Conservation (phyloP, 92 coral and sea anemone genomes). For the Porites lobata region DNA sequence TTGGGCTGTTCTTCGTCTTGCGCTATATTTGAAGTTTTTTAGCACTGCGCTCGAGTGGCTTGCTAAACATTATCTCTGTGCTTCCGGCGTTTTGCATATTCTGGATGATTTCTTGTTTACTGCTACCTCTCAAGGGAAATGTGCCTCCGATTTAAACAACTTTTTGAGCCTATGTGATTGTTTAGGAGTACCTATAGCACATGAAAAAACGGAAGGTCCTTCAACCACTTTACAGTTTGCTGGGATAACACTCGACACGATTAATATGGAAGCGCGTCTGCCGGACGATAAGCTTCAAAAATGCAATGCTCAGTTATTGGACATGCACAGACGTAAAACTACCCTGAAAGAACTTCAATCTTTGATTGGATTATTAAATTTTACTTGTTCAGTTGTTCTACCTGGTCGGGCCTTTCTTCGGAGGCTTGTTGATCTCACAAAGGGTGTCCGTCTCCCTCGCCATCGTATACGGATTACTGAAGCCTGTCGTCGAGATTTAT, state of each 20-base stretch:
- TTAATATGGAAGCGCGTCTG: slow-evolving; percentile 43
- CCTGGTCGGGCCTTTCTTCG: too few relatives aligned
- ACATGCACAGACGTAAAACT: slow-evolving; percentile 19
- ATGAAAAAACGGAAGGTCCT: slow-evolving; percentile 44
- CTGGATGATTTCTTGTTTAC: not conserved
- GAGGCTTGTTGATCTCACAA: too few relatives aligned
- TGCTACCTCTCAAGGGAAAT: slow-evolving; percentile 33
- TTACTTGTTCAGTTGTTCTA: too few relatives aligned
- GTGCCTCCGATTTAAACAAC: slow-evolving; percentile 24
- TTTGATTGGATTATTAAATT: too few relatives aligned
- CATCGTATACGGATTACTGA: slow-evolving; percentile 42
- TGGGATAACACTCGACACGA: slow-evolving; percentile 54
- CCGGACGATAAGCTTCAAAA: slow-evolving; percentile 50
- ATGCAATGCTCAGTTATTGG: slow-evolving; percentile 44
- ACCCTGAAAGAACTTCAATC: too few relatives aligned
- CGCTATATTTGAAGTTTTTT: slow-evolving; percentile 21
- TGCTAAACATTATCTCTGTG: slow-evolving; percentile 28
- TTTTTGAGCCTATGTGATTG: slow-evolving; percentile 10
- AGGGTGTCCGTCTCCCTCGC: not conserved
- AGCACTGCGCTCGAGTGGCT: slow-evolving; percentile 43
- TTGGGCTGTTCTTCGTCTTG: slow-evolving; percentile 64
- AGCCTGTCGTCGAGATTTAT: slow-evolving; percentile 13
- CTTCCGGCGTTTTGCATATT: slow-evolving; percentile 20
- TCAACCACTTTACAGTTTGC: slow-evolving; percentile 41
- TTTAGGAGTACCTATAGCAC: slow-evolving; percentile 42